phyloP scores from a whole-genome alignment of 2,113 vertebrate genomes.

The Gnathonemus longibarbis region DNA sequence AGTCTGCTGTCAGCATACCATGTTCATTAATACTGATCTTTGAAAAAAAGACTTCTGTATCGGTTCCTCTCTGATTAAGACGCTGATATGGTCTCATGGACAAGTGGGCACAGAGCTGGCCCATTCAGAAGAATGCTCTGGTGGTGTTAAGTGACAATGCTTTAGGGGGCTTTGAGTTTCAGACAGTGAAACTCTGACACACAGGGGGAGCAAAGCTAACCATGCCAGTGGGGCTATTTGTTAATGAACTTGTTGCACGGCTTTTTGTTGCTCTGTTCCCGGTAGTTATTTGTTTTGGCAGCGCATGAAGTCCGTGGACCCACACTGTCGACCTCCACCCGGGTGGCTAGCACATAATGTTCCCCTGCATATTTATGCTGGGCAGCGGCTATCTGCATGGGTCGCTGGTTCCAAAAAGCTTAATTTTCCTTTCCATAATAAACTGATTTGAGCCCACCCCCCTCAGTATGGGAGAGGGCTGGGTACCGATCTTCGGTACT shows the following conservation, averaged over 20 bases:
- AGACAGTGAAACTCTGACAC: neutral
- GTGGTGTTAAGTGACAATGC: neutral
- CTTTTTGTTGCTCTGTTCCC: neutral
- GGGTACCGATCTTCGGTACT: no score
- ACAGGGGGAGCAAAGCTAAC: neutral
- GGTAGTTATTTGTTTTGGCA: conserved; percentile 4
- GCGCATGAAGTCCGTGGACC: neutral
- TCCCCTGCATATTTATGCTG: neutral
- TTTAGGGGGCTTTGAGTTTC: neutral
- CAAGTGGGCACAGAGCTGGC: neutral
- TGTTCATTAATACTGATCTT: neutral
- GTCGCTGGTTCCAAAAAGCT: neutral
- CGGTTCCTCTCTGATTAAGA: neutral
- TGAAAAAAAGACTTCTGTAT: neutral
- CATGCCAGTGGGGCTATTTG: neutral
- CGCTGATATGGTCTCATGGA: neutral
- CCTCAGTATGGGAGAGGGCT: neutral
- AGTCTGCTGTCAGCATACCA: neutral
- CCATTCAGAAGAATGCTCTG: neutral
- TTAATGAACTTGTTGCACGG: neutral
- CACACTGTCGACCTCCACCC: neutral
- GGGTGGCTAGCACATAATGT: neutral
- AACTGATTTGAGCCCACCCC: neutral
- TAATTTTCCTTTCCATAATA: neutral
- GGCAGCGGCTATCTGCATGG: neutral